Base-by-base conservation (phyloP, 2,888 invertebrate species). In the Eupithecia pulchellata region DNA sequence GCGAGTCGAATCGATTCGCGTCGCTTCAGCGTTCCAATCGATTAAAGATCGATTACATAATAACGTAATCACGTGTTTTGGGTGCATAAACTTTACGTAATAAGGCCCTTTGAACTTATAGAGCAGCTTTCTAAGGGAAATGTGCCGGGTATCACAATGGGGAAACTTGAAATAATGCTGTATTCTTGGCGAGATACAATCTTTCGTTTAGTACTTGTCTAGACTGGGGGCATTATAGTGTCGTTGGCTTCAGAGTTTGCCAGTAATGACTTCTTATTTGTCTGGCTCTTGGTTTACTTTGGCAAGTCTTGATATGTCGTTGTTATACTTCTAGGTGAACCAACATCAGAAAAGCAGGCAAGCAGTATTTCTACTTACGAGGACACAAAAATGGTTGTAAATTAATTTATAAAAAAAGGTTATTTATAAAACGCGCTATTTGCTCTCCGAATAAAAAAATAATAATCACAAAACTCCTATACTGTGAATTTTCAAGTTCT, bases 31-130 rank as follows among this genome's bases (percentile, higher is more conserved):
- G 81, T 78, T 79, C 74, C 81, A 78, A 78, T 88, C 87, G 85
- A 88, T 88, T 85, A 79, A 82, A 82, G 82, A 84, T 84, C 84
- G 84, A 88, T 91, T 89, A 85, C 86, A 81, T 82, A 82, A 83
- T 66, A 72, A 71, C 74, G 79, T 76, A 71, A 77, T 76, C 76
- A 76, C 74, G 72, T 76, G 77, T 79, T 79, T 78, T 78, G 72
- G 72, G 77, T 71, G 75, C 67, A 79, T 75, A 78, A 78, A 76
- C 71, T 79, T 82, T 78, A 79, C 79, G 80, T 74, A 81, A 81
- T 67, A 69, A 55, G 58, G 69, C 75, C 78, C 75, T 77, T 77
- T 78, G 78, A 78, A 72, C 78, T 52, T 57, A 60, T 74, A 25
- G 64, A 69, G 63, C 62, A 75, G 75, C 78, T 78, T 78, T 78